Conservation (phyloP, 2,888 invertebrate species). For the Epicampocera succincta region DNA sequence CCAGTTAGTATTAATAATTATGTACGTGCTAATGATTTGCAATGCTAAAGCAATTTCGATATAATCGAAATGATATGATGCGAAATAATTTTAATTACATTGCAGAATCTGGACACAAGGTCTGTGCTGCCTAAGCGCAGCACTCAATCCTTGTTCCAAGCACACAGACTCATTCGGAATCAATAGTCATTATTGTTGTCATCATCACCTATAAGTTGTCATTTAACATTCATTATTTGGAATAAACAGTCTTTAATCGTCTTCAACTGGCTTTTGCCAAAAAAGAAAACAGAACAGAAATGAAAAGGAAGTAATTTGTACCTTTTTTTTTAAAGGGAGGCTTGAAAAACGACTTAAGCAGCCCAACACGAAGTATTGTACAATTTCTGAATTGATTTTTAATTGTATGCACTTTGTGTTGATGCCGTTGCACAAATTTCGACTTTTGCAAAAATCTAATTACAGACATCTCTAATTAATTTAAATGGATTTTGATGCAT, state of each 20-base stretch:
- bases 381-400: slow-evolving; percentile 40
- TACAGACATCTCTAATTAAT: slow-evolving; percentile 25
- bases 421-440: not conserved
- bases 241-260: slow-evolving; percentile 22
- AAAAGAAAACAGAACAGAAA: slow-evolving; percentile 7
- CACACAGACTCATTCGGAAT: slow-evolving; percentile 21
- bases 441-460: slow-evolving; percentile 14
- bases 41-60: slow-evolving; percentile 52
- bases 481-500: slow-evolving; percentile 45
- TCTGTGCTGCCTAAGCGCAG: slow-evolving; percentile 2
- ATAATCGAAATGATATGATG: slow-evolving; percentile 62
- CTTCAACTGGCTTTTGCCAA: slow-evolving; percentile 26
- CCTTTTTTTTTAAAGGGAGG: not conserved
- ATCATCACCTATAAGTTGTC: slow-evolving; percentile 47
- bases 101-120: slow-evolving; percentile 38
- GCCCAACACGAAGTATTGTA: not conserved
- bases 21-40: slow-evolving; percentile 58
- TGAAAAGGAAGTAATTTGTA: slow-evolving; percentile 8
- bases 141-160: not conserved
- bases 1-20: slow-evolving; percentile 47
- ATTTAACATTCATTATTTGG: slow-evolving; percentile 32
- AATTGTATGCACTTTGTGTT: slow-evolving; percentile 27
- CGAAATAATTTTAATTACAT: slow-evolving; percentile 66
- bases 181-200: slow-evolving; percentile 49
- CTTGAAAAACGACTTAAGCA: too few species aligned